Conservation (phyloP, 2,888 invertebrate species). For the Proisotoma minuta region DNA sequence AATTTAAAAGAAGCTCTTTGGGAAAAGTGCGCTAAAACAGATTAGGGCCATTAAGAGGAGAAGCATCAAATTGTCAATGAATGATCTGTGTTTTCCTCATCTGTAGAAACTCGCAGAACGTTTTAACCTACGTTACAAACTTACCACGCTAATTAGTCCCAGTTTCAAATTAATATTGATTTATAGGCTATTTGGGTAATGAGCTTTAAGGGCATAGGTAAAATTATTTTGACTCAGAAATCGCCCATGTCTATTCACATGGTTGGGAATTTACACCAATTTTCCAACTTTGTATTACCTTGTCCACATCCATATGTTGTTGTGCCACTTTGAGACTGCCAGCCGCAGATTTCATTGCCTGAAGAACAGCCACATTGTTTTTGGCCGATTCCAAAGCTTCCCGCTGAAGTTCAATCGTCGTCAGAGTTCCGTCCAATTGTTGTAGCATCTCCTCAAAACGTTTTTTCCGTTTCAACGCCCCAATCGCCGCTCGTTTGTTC, state of each 20-base stretch:
- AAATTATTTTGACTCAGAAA: no score
- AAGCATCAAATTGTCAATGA: no score
- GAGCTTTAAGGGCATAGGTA: no score
- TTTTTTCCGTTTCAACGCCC: slow-evolving; percentile 57
- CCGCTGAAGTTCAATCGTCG: slow-evolving; percentile 56
- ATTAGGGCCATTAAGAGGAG: background rate
- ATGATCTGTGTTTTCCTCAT: no score
- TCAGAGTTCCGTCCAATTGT: slow-evolving; percentile 57
- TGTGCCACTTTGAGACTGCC: slow-evolving; percentile 56
- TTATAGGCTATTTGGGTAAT: no score
- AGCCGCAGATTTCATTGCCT: slow-evolving; percentile 56
- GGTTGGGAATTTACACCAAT: background rate
- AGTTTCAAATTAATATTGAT: no score
- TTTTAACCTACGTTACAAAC: no score
- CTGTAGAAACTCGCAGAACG: no score
- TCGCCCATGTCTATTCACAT: background rate
- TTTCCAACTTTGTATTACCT: background rate
- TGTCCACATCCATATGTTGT: slow-evolving; percentile 49
- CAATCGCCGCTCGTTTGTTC: slow-evolving; percentile 52
- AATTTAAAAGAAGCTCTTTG: slow-evolving; percentile 48
- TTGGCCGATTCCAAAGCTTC: slow-evolving; percentile 57
- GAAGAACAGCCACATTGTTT: slow-evolving; percentile 58
- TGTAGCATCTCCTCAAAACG: slow-evolving; percentile 56
- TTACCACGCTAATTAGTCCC: no score
- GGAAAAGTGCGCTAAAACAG: background rate